A percentile compares a stretch with the other conserved stretches of the same genome.
These are phyloP conservation scores for Bombus soroeensis DNA, from an alignment of 1,140 invertebrate genomes.

Conservation along the genomic window DNA sequence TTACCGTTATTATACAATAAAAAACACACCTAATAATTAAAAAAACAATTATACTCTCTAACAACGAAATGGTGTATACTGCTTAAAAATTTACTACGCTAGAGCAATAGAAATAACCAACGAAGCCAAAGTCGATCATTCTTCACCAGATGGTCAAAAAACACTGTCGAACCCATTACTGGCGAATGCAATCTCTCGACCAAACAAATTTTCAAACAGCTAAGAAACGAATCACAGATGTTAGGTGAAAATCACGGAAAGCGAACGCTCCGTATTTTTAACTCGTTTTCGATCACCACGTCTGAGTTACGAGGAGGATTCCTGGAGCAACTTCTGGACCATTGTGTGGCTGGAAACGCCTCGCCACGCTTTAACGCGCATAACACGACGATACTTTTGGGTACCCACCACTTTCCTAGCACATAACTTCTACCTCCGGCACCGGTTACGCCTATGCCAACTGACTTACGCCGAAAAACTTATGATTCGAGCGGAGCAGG, in stretches of 20 bases:
- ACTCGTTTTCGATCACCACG: constrained; percentile 49
- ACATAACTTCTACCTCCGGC: constrained; percentile 64
- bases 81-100: no score
- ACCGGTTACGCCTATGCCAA: constrained; percentile 65
- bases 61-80: no score
- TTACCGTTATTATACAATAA: no score
- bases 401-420: constrained; percentile 57
- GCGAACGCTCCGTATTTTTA: background rate
- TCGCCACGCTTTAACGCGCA: constrained; percentile 59
- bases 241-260: background rate
- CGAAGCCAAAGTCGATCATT: background rate
- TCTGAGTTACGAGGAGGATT: constrained; percentile 56
- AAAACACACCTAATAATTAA: no score
- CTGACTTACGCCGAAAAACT: constrained; percentile 66
- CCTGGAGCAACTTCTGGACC: constrained; percentile 1
- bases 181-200: no score
- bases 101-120: background rate
- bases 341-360: constrained; percentile 66
- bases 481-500: constrained; percentile 59
- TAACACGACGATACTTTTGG: constrained; percentile 18
- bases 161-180: background rate
- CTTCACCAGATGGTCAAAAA: background rate
- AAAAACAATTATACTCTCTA: no score
- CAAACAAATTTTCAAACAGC: background rate
- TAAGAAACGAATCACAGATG: constrained; percentile 29